phyloP scores from a whole-genome alignment of 2,888 invertebrate genomes.

The Chrysolina haemoptera region DNA sequence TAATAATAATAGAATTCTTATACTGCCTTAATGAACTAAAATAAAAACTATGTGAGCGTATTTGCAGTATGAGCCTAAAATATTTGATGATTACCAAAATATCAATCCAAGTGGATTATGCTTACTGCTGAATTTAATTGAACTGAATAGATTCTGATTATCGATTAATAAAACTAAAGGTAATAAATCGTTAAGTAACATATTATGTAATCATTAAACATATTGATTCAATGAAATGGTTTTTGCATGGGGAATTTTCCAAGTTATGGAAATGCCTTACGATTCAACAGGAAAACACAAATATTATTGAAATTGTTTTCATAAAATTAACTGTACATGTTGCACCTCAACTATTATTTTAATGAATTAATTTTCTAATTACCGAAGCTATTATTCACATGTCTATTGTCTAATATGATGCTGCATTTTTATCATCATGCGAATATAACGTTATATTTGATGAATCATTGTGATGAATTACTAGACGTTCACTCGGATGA shows the following conservation, averaged over 20 bases:
- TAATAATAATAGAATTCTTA: too few relatives aligned
- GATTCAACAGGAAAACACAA: background rate
- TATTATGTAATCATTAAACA: too few relatives aligned
- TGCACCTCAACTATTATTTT: constrained; percentile 11
- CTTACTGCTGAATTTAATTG: too few relatives aligned
- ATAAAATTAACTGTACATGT: constrained; percentile 13
- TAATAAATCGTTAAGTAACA: too few relatives aligned
- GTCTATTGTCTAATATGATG: constrained; percentile 12
- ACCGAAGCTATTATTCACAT: constrained; percentile 3
- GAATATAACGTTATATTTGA: constrained; percentile 15
- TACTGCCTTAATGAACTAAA: too few relatives aligned
- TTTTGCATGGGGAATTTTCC: background rate
- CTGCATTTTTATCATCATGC: constrained; percentile 3
- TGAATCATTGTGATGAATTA: constrained; percentile 11
- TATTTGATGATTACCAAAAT: too few relatives aligned
- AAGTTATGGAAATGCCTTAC: background rate
- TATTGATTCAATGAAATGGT: background rate
- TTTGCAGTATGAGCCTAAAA: too few relatives aligned
- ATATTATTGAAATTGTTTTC: background rate
- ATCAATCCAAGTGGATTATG: too few relatives aligned
- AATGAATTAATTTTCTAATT: background rate
- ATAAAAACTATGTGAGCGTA: too few relatives aligned
- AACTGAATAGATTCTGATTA: too few relatives aligned
- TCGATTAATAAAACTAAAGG: too few relatives aligned
- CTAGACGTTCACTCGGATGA: constrained; percentile 4